phyloP scores from a whole-genome alignment of 1,140 invertebrate genomes.

The Coenobita brevimanus region DNA sequence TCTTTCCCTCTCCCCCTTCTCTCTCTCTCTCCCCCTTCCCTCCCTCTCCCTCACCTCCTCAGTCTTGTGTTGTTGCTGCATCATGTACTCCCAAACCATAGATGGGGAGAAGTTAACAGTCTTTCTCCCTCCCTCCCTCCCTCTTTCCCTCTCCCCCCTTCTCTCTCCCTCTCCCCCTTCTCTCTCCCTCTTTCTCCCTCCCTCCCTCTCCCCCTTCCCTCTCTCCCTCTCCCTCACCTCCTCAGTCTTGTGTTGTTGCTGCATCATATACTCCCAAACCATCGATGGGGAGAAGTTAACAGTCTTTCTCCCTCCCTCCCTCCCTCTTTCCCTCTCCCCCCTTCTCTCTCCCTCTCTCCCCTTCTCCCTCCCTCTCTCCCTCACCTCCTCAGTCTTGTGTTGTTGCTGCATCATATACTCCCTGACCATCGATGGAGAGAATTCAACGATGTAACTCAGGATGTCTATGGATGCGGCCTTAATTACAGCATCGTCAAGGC shows the following conservation, averaged over 20 bases:
- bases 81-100: slow-evolving; percentile 96
- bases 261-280: slow-evolving; percentile 96
- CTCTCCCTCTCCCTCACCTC: no score
- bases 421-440: slow-evolving; percentile 96
- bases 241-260: slow-evolving; percentile 84
- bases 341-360: no score
- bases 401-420: slow-evolving; percentile 96
- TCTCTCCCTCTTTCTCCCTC: no score
- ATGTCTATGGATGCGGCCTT: slow-evolving; percentile 98
- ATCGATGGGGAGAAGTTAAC: slow-evolving; percentile 98
- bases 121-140: no score
- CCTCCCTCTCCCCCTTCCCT: no score
- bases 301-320: no score
- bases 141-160: slow-evolving; percentile 93
- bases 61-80: slow-evolving; percentile 88
- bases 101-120: slow-evolving; percentile 99
- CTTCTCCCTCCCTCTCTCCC: no score
- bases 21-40: no score
- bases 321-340: slow-evolving; percentile 91
- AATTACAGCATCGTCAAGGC: slow-evolving; percentile 88
- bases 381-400: slow-evolving; percentile 76
- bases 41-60: slow-evolving; percentile 62
- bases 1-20: no score
- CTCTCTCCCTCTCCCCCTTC: no score
- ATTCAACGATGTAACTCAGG: slow-evolving; percentile 98